A percentile compares a stretch with the other conserved stretches of the same genome.
Evolutionary conservation across 2,888 invertebrate genomes (phyloP).

Genomic region (Oscheius sp.): DNA sequence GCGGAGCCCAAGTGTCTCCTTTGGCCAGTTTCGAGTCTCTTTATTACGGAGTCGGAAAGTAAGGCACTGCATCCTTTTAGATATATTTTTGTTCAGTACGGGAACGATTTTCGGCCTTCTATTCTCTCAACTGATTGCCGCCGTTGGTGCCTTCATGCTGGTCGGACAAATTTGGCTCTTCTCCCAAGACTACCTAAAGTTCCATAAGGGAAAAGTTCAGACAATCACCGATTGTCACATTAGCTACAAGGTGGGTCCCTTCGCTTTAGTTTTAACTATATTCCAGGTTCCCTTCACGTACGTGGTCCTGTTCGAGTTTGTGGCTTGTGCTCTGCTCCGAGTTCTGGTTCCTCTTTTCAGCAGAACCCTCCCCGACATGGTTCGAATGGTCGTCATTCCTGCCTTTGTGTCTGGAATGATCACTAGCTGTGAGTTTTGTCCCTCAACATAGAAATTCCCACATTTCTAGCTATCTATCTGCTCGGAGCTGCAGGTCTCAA

Average conservation of each 20-base stretch:
- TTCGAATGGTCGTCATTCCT: constrained; percentile 50
- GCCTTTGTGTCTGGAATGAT: constrained; percentile 54
- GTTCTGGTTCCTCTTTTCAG: constrained; percentile 39
- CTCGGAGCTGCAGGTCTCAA: constrained; percentile 72
- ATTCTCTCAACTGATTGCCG: constrained; percentile 63
- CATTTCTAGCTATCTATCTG: constrained; percentile 56
- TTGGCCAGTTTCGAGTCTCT: constrained; percentile 59
- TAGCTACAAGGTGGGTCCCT: constrained; percentile 58
- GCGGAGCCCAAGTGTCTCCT: constrained; percentile 66
- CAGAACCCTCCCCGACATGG: constrained; percentile 41
- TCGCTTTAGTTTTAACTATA: background rate
- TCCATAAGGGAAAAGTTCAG: constrained; percentile 56
- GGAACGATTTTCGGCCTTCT: constrained; percentile 56
- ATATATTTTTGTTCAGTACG: constrained; percentile 41
- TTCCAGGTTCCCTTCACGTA: constrained; percentile 24
- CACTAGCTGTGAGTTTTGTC: constrained; percentile 49
- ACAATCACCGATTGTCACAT: constrained; percentile 56
- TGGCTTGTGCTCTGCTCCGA: constrained; percentile 58
- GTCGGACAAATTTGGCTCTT: constrained; percentile 67
- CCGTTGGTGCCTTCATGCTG: constrained; percentile 59
- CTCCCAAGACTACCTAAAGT: constrained; percentile 53
- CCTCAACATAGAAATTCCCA: background rate
- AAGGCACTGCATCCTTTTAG: background rate
- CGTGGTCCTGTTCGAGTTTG: constrained; percentile 55
- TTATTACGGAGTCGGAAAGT: constrained; percentile 50